Conservation (phyloP, 2,113 vertebrate species). For the Centrocercus urophasianus region DNA sequence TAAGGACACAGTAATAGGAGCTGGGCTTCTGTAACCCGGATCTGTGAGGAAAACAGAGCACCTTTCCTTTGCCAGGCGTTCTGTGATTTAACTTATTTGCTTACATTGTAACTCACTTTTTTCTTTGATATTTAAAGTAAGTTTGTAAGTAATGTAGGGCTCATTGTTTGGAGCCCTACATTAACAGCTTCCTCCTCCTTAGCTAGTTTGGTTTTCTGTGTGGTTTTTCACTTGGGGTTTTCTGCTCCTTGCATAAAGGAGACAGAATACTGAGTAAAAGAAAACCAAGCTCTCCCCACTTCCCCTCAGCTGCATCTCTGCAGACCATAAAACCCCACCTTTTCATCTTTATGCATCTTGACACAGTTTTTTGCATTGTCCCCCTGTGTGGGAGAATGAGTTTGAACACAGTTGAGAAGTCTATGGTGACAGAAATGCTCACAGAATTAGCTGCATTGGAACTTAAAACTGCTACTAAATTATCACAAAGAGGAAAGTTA, state of each 20-base stretch:
- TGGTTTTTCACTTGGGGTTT: neutral
- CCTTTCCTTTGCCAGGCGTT: slow-evolving; percentile 6
- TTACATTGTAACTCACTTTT: neutral
- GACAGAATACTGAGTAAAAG: neutral
- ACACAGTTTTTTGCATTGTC: neutral
- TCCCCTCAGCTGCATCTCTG: neutral
- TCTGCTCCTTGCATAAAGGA: neutral
- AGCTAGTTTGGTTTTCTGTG: neutral
- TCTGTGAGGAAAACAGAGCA: neutral
- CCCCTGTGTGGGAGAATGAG: neutral
- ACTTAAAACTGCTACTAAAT: neutral
- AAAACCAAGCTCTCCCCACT: neutral
- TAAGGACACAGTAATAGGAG: neutral
- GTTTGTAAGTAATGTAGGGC: too few relatives aligned
- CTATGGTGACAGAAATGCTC: neutral
- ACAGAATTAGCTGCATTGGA: neutral
- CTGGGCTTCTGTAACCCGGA: neutral
- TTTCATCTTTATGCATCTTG: neutral
- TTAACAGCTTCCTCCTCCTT: neutral
- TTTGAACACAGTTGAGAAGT: neutral
- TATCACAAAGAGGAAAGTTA: neutral
- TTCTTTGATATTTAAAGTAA: neutral
- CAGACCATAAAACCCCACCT: neutral
- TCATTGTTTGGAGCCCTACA: slow-evolving; percentile 7
- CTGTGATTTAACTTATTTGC: neutral